phyloP scores from a whole-genome alignment of 2,113 vertebrate species.

The Nycticorax nycticorax region DNA sequence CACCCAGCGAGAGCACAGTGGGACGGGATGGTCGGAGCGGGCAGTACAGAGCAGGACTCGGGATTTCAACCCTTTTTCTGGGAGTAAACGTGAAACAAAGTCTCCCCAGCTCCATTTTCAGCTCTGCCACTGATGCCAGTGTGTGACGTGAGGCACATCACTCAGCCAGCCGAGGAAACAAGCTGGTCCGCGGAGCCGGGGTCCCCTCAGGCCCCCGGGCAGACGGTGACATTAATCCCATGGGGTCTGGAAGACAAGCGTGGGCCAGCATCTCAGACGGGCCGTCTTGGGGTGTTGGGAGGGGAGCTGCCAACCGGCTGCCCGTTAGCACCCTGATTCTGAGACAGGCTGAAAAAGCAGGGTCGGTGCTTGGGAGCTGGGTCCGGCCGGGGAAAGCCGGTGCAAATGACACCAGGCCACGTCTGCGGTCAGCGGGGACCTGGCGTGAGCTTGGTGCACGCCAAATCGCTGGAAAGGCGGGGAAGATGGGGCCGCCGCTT shows the following conservation, averaged over 20 bases:
- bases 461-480: neutral
- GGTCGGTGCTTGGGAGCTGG: neutral
- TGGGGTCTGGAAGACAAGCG: fast-evolving
- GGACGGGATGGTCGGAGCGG: fast-evolving
- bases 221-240: neutral
- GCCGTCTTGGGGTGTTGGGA: neutral
- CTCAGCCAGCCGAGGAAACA: neutral
- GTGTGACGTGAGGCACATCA: neutral
- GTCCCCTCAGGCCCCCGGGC: neutral
- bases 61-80: neutral
- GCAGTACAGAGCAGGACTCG: neutral
- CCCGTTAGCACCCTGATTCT: neutral
- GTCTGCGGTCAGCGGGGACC: neutral
- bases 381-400: neutral
- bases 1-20: neutral
- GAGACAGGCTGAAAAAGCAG: neutral
- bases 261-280: neutral
- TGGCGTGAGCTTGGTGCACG: neutral
- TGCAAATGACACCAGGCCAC: neutral
- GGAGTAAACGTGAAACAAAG: neutral
- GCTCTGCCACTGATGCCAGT: neutral
- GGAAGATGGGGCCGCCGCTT: neutral
- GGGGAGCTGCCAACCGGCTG: neutral
- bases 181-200: neutral
- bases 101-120: neutral